Conservation (phyloP, 2,888 invertebrate species). For the Stenoptilia bipunctidactyla region DNA sequence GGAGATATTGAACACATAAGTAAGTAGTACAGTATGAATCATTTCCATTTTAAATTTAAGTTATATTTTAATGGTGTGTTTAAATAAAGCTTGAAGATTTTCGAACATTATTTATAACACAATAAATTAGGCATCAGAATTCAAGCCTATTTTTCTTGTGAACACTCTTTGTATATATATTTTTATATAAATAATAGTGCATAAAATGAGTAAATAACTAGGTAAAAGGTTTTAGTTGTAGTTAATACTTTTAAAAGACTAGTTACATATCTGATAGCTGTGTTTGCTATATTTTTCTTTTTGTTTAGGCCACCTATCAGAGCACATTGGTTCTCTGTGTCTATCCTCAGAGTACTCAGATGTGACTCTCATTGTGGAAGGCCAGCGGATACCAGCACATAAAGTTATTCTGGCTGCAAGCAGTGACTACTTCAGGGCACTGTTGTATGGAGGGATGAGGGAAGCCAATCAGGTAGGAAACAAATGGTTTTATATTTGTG, state of each 20-base stretch:
- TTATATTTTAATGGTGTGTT: background rate
- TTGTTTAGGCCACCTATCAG: conserved; percentile 78
- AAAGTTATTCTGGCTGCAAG: conserved; percentile 92
- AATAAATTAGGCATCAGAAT: background rate
- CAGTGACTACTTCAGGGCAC: conserved; percentile 94
- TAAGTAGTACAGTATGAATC: conserved; percentile 34
- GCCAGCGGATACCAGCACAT: conserved; percentile 66
- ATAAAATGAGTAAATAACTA: no score
- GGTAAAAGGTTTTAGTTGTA: no score
- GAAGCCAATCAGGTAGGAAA: conserved; percentile 78
- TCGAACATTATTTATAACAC: conserved; percentile 3
- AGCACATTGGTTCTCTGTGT: conserved; percentile 88
- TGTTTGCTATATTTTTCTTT: no score
- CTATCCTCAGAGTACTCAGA: conserved; percentile 92
- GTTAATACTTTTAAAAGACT: no score
- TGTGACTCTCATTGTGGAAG: conserved; percentile 89
- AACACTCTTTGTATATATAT: no score
- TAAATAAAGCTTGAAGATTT: background rate
- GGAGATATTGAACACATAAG: conserved; percentile 75
- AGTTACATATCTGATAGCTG: no score
- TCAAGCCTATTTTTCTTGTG: no score
- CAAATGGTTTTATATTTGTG: no score
- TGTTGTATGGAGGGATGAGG: conserved; percentile 83
- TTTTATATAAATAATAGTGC: no score
- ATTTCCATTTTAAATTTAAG: background rate